Evolutionary conservation across 2,888 invertebrate species (phyloP).

Genomic region (Agonopterix heracliana): DNA sequence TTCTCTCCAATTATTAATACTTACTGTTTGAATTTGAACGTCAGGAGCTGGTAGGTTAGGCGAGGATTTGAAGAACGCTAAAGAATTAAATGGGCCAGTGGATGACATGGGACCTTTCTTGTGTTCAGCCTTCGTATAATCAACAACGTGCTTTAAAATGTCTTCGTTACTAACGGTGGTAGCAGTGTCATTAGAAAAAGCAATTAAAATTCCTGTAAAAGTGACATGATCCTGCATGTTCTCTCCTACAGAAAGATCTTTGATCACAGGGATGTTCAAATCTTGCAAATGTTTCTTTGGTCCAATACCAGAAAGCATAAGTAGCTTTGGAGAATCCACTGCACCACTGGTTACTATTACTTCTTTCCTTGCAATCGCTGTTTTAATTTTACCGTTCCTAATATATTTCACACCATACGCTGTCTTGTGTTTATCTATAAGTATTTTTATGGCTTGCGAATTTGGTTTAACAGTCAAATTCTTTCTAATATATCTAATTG

Average conservation of each 20-base stretch:
- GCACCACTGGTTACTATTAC: conserved; percentile 86
- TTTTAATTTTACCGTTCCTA: conserved; percentile 58
- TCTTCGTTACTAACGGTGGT: conserved; percentile 53
- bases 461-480: conserved; percentile 68
- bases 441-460: conserved; percentile 70
- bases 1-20: conserved; percentile 52
- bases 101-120: conserved; percentile 65
- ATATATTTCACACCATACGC: conserved; percentile 47
- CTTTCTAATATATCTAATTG: conserved; percentile 70
- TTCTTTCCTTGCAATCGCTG: conserved; percentile 78
- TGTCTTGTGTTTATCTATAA: conserved; percentile 52
- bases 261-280: conserved; percentile 70
- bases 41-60: conserved; percentile 73
- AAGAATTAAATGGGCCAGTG: conserved; percentile 70
- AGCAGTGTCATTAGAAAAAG: conserved; percentile 64
- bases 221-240: conserved; percentile 82
- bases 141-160: conserved; percentile 44
- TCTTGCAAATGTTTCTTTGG: conserved; percentile 76
- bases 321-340: conserved; percentile 84
- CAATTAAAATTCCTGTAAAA: conserved; percentile 64
- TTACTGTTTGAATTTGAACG: conserved; percentile 74
- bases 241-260: conserved; percentile 79
- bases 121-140: conserved; percentile 31
- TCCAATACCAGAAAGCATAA: conserved; percentile 88
- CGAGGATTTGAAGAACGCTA: conserved; percentile 73